Conservation (phyloP, 2,113 vertebrate species). For the Oreocharis arfaki region DNA sequence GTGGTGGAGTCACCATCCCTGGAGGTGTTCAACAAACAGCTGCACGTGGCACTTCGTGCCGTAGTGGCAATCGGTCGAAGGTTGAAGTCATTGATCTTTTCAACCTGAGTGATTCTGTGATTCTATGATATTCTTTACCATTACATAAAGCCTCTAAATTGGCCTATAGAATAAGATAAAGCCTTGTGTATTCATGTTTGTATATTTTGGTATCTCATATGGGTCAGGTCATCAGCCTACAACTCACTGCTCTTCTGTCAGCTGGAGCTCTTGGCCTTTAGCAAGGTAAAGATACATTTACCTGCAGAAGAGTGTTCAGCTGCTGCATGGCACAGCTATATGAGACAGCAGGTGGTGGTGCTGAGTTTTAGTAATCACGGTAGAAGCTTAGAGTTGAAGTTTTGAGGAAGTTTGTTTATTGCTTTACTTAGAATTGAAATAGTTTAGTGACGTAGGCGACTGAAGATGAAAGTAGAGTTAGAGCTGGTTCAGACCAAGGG, state of each 20-base stretch:
- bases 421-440: not conserved
- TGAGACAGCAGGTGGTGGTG: not conserved
- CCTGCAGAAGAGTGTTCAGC: not conserved
- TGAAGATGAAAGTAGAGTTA: not conserved
- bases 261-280: not conserved
- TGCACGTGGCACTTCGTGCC: fast-evolving
- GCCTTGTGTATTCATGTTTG: not conserved
- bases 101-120: not conserved
- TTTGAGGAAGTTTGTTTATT: not conserved
- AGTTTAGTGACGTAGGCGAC: not conserved
- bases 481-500: not conserved
- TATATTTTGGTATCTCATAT: not conserved
- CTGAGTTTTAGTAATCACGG: not conserved
- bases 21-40: not conserved
- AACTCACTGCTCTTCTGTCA: not conserved
- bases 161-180: not conserved
- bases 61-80: fast-evolving
- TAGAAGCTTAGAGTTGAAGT: not conserved
- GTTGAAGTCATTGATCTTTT: not conserved
- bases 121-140: not conserved
- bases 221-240: not conserved
- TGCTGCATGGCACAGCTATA: not conserved
- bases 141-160: not conserved
- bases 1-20: not conserved
- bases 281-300: not conserved